Base-by-base conservation (phyloP, 2,888 invertebrate genomes). In the Drosophila kambysellisi region DNA sequence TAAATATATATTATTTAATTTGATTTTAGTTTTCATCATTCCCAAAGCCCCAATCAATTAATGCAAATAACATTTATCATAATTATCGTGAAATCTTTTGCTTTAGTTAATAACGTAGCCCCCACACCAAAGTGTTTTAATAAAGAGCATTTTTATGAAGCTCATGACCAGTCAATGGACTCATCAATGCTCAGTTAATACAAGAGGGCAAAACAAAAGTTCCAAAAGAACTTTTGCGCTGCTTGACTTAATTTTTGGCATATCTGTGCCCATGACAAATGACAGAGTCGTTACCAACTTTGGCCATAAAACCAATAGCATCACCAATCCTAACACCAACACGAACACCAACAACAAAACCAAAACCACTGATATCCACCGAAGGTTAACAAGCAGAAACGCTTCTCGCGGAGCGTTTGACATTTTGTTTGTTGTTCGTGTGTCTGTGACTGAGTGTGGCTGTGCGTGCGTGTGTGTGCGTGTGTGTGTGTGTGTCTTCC, bases 161-260 rank as follows among this genome's bases (percentile, higher is more conserved):
- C 54, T 62, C 35, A 58, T 4, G 46, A 8, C 25, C 25, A 62
- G 46, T 37, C 52, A 51, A 29, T 52, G 1, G 17, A 17, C 58
- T 35, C 69, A 68, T 81, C 70, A 51, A 61, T 65, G 68, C 48
- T 53, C 71, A 62, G 68, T 70, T 77, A 73, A 85, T 71, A 41
- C 48, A 56, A 50, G 56, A 50, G 56, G 76, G 67, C 48, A 20
- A 56, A 58, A 72, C 46, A 86, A 84, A 84, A 89, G 81, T 89
- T 89, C 51, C 35, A 43, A 59, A 69, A 67, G 66, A 74, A 76
- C 72, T 88, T 79, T 79, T 72, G 50, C 70, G 46, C 48, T 58
- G 70, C 58, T 66, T 71, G 78, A 78, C 81, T 88, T 89, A 57
- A 85, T 83, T 76, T 84, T 86, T 70, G 84, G 52, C 74, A 76